phyloP scores from a whole-genome alignment of 2,797 vertebrate species.

The Falco naumanni region DNA sequence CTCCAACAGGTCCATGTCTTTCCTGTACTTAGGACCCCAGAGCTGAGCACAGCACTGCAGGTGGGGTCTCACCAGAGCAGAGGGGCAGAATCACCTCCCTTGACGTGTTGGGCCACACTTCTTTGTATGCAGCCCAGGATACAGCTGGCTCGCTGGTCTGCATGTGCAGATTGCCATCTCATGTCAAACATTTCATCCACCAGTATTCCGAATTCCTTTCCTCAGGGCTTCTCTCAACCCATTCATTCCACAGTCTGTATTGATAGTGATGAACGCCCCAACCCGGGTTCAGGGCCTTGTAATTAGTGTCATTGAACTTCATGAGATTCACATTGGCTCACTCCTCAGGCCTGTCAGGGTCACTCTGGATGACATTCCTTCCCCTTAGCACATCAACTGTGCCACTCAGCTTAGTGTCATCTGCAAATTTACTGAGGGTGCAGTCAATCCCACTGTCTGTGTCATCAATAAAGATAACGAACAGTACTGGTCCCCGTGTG shows the following conservation, averaged over 20 bases:
- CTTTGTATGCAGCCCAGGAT: too few species aligned
- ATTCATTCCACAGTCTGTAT: background rate
- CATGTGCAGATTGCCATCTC: too few species aligned
- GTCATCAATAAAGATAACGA: background rate
- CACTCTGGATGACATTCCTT: background rate
- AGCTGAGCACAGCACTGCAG: background rate
- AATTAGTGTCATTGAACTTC: background rate
- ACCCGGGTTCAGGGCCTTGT: background rate
- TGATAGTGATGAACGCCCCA: accelerated
- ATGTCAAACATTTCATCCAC: too few species aligned
- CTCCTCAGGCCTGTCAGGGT: background rate
- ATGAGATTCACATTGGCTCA: background rate
- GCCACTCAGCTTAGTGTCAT: background rate
- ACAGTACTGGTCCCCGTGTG: background rate
- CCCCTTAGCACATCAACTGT: accelerated
- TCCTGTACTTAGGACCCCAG: background rate
- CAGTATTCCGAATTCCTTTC: too few species aligned
- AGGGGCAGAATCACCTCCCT: accelerated
- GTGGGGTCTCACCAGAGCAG: background rate
- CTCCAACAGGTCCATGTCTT: too few species aligned
- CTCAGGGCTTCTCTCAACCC: background rate
- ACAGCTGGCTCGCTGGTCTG: too few species aligned
- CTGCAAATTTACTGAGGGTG: too few species aligned
- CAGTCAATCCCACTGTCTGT: background rate
- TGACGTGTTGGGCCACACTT: background rate